phyloP scores from a whole-genome alignment of 2,888 invertebrate genomes.

The Amiota minor region DNA sequence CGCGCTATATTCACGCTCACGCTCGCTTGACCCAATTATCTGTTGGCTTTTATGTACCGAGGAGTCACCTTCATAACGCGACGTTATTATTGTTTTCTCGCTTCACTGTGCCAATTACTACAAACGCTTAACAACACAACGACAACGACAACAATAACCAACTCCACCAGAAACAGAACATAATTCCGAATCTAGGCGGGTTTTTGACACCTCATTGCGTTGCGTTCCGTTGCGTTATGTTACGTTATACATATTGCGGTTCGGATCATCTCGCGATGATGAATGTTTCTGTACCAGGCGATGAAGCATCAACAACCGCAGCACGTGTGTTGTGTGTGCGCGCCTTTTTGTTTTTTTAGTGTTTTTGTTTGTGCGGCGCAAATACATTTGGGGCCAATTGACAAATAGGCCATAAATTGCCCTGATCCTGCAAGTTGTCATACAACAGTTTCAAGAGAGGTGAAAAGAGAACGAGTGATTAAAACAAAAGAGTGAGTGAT shows the following conservation, averaged over 20 bases:
- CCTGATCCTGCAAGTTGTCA: background rate
- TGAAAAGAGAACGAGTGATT: no score
- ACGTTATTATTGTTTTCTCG: conserved; percentile 8
- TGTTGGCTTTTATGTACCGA: conserved; percentile 48
- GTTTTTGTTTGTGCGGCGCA: conserved; percentile 41
- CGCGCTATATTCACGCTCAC: conserved; percentile 8
- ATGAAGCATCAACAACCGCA: background rate
- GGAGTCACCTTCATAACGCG: conserved; percentile 56
- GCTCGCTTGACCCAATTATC: conserved; percentile 62
- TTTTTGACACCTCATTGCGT: no score
- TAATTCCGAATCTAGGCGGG: no score
- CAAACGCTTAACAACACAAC: conserved; percentile 41
- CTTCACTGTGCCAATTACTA: background rate
- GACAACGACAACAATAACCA: conserved; percentile 26
- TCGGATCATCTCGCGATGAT: background rate
- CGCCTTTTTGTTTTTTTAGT: no score
- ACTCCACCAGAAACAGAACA: no score
- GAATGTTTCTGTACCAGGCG: background rate
- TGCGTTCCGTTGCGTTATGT: background rate
- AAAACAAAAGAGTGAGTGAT: no score
- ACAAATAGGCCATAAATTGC: conserved; percentile 54
- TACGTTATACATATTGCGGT: conserved; percentile 8
- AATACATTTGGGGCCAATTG: conserved; percentile 65
- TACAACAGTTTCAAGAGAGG: conserved; percentile 12
- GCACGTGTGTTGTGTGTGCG: conserved; percentile 1